phyloP scores from a whole-genome alignment of 2,888 invertebrate species.

The Drosophila monieri region DNA sequence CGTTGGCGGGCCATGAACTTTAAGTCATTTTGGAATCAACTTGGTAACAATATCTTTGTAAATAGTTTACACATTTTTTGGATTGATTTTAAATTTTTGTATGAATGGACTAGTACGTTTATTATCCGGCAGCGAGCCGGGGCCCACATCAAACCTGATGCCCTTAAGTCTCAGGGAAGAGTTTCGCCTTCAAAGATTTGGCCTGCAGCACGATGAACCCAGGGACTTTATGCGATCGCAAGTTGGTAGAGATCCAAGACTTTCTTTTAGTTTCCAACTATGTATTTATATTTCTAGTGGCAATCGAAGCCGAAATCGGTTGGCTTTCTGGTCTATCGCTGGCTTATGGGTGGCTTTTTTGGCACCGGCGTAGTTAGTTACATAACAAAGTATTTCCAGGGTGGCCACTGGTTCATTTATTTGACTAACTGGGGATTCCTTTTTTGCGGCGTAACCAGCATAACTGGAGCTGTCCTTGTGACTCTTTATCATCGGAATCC shows the following conservation, averaged over 20 bases:
- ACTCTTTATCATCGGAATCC: constrained; percentile 21
- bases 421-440: constrained; percentile 52
- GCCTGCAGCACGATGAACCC: constrained; percentile 31
- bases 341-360: constrained; percentile 42
- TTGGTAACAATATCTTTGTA: background rate
- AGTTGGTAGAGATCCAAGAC: constrained; percentile 16
- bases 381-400: background rate
- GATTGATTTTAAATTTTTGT: background rate
- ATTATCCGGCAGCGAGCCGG: background rate
- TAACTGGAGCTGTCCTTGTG: constrained; percentile 38
- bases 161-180: constrained; percentile 43
- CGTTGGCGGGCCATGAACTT: constrained; percentile 28
- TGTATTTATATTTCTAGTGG: constrained; percentile 44
- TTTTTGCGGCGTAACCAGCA: constrained; percentile 28
- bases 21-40: constrained; percentile 10
- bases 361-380: background rate
- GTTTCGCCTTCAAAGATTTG: background rate
- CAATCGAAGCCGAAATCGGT: constrained; percentile 35
- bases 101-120: constrained; percentile 4
- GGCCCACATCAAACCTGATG: constrained; percentile 21
- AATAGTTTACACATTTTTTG: background rate
- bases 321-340: constrained; percentile 52
- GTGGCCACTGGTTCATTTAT: constrained; percentile 46
- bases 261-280: too few relatives aligned
- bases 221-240: constrained; percentile 56